Evolutionary conservation across 2,113 vertebrate species (phyloP).

Genomic region (Centropristis striata): DNA sequence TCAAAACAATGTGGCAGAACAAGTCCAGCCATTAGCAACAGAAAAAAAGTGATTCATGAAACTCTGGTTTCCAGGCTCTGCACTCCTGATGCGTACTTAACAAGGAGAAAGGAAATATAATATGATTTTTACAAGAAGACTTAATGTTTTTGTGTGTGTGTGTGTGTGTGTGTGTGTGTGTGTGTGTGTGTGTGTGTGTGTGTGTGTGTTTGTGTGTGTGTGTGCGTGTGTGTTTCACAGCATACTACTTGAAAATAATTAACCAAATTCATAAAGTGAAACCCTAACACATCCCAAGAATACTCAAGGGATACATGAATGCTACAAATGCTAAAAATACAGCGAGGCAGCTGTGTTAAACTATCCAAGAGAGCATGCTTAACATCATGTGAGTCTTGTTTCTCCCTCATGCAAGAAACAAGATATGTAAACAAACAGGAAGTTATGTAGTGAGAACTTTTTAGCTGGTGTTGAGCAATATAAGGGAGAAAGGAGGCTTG

Average conservation of each 20-base stretch:
- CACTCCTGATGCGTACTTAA: neutral
- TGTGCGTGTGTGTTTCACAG: neutral
- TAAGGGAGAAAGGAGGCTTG: neutral
- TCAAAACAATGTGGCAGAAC: constrained; percentile 73
- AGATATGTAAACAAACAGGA: neutral
- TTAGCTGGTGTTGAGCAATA: too few species aligned
- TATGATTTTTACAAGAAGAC: neutral
- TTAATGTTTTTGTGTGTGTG: too few species aligned
- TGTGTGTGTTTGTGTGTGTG: too few species aligned
- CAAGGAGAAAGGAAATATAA: neutral
- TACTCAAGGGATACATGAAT: neutral
- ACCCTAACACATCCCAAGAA: too few species aligned
- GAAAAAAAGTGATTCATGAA: constrained; percentile 20
- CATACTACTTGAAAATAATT: neutral
- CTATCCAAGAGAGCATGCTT: neutral
- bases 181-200: too few species aligned
- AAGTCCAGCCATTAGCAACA: constrained; percentile 53
- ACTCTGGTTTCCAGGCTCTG: constrained; percentile 12
- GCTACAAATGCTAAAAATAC: neutral
- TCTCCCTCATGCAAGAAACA: neutral
- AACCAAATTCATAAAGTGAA: neutral
- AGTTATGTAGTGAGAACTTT: neutral
- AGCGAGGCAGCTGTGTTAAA: neutral
- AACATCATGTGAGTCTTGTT: neutral
- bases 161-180: too few species aligned